phyloP scores from a whole-genome alignment of 2,888 invertebrate species.

The Caenorhabditis sinica region DNA sequence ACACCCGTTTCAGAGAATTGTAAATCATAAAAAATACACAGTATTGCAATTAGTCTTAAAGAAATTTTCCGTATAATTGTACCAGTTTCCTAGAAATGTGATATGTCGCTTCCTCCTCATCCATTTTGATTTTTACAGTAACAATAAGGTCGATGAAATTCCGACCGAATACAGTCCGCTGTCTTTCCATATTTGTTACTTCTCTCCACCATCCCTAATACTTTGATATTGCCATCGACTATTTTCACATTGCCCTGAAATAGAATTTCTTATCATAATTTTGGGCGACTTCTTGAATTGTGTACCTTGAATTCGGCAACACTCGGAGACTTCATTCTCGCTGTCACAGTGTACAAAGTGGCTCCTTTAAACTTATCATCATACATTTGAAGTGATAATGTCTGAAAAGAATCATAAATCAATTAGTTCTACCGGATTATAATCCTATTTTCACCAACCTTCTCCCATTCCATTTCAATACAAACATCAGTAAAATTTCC shows the following conservation, averaged over 20 bases:
- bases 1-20: too few species aligned
- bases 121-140: constrained; percentile 41
- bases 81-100: too few species aligned
- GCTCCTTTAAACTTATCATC: constrained; percentile 50
- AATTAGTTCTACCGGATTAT: background rate
- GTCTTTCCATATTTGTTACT: constrained; percentile 64
- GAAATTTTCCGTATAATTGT: too few species aligned
- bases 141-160: constrained; percentile 57
- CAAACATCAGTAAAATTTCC: constrained; percentile 42
- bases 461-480: constrained; percentile 58
- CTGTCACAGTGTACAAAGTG: constrained; percentile 46
- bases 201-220: constrained; percentile 56
- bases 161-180: constrained; percentile 54
- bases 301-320: constrained; percentile 53
- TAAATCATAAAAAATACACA: too few species aligned
- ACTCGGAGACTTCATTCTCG: constrained; percentile 51
- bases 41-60: too few species aligned
- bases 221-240: constrained; percentile 26
- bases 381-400: constrained; percentile 34
- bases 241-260: constrained; percentile 49
- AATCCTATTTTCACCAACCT: constrained; percentile 17
- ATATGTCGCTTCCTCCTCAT: background rate
- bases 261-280: background rate
- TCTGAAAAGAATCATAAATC: constrained; percentile 30
- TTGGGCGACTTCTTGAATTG: too few species aligned